Evolutionary conservation across 2,113 vertebrate species (phyloP), one percentile per base, ranked within the genome.

Genomic region (Crotalus helleri): DNA sequence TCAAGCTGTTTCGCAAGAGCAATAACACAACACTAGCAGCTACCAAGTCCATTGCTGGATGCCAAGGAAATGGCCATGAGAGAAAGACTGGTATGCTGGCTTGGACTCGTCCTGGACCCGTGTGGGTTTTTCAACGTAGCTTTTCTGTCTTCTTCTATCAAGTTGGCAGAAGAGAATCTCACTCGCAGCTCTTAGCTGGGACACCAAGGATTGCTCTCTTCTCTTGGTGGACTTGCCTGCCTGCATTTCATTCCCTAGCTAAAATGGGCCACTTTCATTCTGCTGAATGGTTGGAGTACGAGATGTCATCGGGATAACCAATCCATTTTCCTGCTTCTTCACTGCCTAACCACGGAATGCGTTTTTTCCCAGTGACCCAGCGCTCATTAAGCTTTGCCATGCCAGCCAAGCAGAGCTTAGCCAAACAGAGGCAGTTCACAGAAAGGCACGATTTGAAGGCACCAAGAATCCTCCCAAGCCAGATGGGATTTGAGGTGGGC

Each of bases 1-100:
- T 26, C 17, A 90, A 96, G 95, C 94, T 94, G 94, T 94, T 93
- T 89, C 51, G 1, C 21, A 49, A 90, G 92, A 96, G 96, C 96
- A 96, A 96, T 96, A 96, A 96, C 10, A 2, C 49, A 12, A 93
- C 86, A 46, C n/a, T 7, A 55, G 87, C 61, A 15, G 87, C 13
- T 29, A 81, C 33, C 33, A 39, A 81, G 17, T 33, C 29, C 64
- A 69, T 69, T 69, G 64, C 29, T 33, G 64, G 64, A 33, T 12
- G 26, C 33, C 39, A 2, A 87, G 86, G 23, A 87, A 49, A 9
- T 29, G 46, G 9, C 7, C 44, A 9, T 15, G 91, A 2, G 29
- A n/a, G 19, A n/a, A 61, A 39, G 26, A 33, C 3, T 5, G 1
- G 39, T 17, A 19, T 13, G 85, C 8, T 51, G 11, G 39, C 74